phyloP scores from a whole-genome alignment of 1,140 invertebrate genomes.

The Physella acuta region DNA sequence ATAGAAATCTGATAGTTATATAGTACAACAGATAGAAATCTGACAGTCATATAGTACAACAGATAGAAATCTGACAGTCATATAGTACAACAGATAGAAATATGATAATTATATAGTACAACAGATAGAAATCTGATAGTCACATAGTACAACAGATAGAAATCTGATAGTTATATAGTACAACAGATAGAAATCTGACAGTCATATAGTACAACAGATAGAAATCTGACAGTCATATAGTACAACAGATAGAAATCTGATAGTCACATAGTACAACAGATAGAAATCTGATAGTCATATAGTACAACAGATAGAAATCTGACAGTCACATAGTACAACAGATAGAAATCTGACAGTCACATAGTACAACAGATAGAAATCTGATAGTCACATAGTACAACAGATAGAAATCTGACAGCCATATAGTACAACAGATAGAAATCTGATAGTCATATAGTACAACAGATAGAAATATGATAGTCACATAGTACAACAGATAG shows the following conservation, averaged over 20 bases:
- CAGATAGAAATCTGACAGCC: background rate
- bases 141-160: slow-evolving; percentile 9
- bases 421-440: background rate
- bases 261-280: background rate
- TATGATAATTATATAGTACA: too few species aligned
- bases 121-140: background rate
- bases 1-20: background rate
- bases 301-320: too few species aligned
- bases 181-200: background rate
- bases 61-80: background rate
- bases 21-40: slow-evolving; percentile 12
- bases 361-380: background rate
- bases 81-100: background rate
- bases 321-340: background rate
- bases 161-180: background rate
- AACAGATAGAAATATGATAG: background rate
- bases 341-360: background rate
- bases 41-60: background rate
- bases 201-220: background rate
- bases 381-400: background rate
- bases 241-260: background rate
- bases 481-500: background rate
- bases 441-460: background rate
- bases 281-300: background rate
- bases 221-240: too few species aligned